Evolutionary conservation across 2,797 vertebrate species (phyloP), one percentile per base, ranked within the genome.

Genomic region (Chiroxiphia lanceolata): DNA sequence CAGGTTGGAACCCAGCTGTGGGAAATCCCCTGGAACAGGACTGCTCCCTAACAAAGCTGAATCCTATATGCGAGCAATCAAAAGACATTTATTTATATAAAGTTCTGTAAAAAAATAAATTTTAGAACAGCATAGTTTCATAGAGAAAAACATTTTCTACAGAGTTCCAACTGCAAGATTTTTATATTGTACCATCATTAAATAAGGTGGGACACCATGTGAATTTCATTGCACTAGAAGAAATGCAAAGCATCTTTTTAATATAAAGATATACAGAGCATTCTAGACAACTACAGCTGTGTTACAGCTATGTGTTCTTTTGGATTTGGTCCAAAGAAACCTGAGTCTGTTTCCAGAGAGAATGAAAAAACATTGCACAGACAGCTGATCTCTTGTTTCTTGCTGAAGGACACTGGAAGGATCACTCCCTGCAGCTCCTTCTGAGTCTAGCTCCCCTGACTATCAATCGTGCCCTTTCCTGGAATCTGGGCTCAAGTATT

Each of bases 261-360:
- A 98, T 98, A 98, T 97, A 98, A 98, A 98, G 97, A 97, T 97
- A 97, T 97, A 98, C 97, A 98, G 97, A 97, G 97, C 97, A 96
- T 97, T 97, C 97, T 98, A 98, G 97, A 97, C 97, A 97, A 97
- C 97, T 97, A 97, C 97, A 98, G 98, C 98, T 98, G 98, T 98
- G 98, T 98, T 98, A 98, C 98, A 98, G 98, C 98, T 97, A 98
- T 98, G 97, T 97, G 97, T 98, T 98, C 96, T 97, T 98, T 98
- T 98, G 98, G 97, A 98, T 98, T 98, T 98, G 98, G 98, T 98
- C 98, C 98, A 98, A 98, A 98, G 98, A 98, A 98, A 98, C 98
- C 98, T 98, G 98, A 98, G 98, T 97, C 98, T 98, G 97, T 97
- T 98, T 98, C 97, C 97, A 98, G 97, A 98, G 94, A 98, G 97